Evolutionary conservation across 2,797 vertebrate species (phyloP).

Genomic region (Enteromius fasciolatus): DNA sequence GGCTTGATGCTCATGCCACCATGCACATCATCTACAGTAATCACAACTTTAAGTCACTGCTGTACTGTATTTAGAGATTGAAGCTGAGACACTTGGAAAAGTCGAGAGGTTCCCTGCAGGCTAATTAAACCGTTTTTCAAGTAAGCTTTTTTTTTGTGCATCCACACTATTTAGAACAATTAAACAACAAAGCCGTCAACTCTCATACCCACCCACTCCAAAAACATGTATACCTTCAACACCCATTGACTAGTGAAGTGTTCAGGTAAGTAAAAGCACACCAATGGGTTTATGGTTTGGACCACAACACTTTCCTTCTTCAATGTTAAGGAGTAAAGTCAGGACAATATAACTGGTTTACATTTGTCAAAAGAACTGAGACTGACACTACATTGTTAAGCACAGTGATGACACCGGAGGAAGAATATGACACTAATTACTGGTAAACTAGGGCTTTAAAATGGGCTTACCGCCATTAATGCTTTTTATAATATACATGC

Average conservation of each 20-base stretch:
- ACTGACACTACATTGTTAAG: constrained; percentile 33
- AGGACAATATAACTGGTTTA: not conserved
- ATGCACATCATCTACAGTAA: constrained; percentile 52
- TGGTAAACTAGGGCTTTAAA: constrained; percentile 26
- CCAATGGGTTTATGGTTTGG: constrained; percentile 7
- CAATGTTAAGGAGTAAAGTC: constrained; percentile 17
- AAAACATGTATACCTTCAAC: not conserved
- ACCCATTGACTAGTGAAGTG: constrained; percentile 4
- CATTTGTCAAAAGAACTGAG: constrained; percentile 30
- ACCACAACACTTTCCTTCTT: constrained; percentile 27
- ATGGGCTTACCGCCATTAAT: not conserved
- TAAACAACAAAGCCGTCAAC: constrained; percentile 10
- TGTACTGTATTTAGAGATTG: constrained; percentile 17
- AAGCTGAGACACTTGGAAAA: constrained; percentile 35
- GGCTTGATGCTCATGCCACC: constrained; percentile 53
- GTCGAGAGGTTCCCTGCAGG: constrained; percentile 35
- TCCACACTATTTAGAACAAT: constrained; percentile 23
- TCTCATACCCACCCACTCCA: constrained; percentile 3
- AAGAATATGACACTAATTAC: constrained; percentile 16
- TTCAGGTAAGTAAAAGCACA: constrained; percentile 11
- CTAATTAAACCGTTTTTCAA: constrained; percentile 29
- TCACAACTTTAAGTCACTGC: constrained; percentile 24
- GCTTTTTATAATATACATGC: constrained; percentile 18
- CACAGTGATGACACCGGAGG: constrained; percentile 17
- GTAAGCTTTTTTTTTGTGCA: constrained; percentile 28